A percentile compares a stretch with the other conserved stretches of the same genome.
Evolutionary conservation across 2,888 invertebrate species (phyloP).

Genomic region (Lymantria monacha): DNA sequence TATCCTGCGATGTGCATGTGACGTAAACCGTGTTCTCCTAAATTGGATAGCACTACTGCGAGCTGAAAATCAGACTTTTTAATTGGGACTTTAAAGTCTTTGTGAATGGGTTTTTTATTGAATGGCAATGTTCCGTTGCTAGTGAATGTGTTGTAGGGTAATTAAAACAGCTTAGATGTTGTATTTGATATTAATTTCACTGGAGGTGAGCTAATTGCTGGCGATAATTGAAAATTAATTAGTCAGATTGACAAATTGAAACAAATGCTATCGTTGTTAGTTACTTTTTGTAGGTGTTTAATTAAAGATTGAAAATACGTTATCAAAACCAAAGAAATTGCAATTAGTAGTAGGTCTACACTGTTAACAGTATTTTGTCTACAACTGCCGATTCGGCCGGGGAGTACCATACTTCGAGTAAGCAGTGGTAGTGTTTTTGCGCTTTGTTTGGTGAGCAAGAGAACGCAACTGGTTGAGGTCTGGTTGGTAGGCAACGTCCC

Average conservation of each 20-base stretch:
- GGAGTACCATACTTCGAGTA: too few species aligned
- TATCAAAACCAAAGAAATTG: too few species aligned
- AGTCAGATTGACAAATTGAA: not conserved
- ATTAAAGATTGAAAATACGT: too few species aligned
- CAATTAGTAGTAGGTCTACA: too few species aligned
- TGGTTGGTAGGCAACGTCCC: too few species aligned
- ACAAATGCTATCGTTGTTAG: not conserved
- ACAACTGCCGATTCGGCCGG: too few species aligned
- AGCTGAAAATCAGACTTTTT: conserved; percentile 8
- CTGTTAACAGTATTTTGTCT: too few species aligned
- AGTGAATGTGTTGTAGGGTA: not conserved
- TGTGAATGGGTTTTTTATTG: conserved; percentile 9
- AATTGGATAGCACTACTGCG: conserved; percentile 50
- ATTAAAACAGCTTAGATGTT: conserved; percentile 5
- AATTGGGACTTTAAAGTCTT: conserved; percentile 7
- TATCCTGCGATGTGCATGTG: conserved; percentile 54
- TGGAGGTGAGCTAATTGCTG: not conserved
- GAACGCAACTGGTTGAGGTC: too few species aligned
- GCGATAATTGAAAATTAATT: not conserved
- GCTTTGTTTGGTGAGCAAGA: too few species aligned
- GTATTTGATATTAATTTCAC: conserved; percentile 4
- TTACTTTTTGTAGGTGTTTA: too few species aligned
- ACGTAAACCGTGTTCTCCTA: conserved; percentile 51
- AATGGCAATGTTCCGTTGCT: conserved; percentile 2
- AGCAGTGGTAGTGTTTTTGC: too few species aligned